Evolutionary conservation across 2,888 invertebrate genomes (phyloP), one percentile per base, ranked within the genome.

Genomic region (Ceriagrion tenellum): DNA sequence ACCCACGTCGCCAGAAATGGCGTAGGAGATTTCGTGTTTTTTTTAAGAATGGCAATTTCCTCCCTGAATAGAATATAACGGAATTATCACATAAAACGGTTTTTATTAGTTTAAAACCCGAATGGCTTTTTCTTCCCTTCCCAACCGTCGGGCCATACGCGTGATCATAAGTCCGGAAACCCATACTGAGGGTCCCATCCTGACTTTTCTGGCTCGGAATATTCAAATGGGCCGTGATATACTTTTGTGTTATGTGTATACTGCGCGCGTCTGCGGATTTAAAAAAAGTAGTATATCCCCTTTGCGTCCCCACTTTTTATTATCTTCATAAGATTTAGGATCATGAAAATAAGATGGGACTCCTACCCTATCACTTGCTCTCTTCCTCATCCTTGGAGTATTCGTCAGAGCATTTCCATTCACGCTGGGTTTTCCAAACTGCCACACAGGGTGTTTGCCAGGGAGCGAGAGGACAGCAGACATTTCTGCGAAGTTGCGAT

Each of bases 41-140:
- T 81, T 81, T 35, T 18, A 81, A 35, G 69, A n/a, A 81, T 81
- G 35, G 81, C 81, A 81, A 81, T 81, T 81, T 81, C 81, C 81
- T 26, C 26, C 81, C 35, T 18, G 81, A 81, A 81, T 81, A 81
- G 81, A 81, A 81, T 81, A 81, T 81, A 35, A 81, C 81, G 81
- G 81, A 81, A 81, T 81, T 35, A 35, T 81, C 81, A 35, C 81
- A 81, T 81, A 81, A 81, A 81, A 81, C 13, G 30, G 35, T 81
- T 81, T 81, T 81, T 81, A 81, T 81, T 81, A 81, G 81, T 35
- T 81, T 81, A 81, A 81, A 81, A 81, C 35, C 81, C 8, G 35
- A 69, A 81, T 81, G 35, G 35, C 26, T 69, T 26, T 35, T 81
- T 35, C 81, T 35, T 26, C 16, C 47, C 26, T 69, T 69, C n/a